Evolutionary conservation across 2,888 invertebrate genomes (phyloP), one percentile per base, ranked within the genome.

Genomic region (Petrolisthes manimaculis): DNA sequence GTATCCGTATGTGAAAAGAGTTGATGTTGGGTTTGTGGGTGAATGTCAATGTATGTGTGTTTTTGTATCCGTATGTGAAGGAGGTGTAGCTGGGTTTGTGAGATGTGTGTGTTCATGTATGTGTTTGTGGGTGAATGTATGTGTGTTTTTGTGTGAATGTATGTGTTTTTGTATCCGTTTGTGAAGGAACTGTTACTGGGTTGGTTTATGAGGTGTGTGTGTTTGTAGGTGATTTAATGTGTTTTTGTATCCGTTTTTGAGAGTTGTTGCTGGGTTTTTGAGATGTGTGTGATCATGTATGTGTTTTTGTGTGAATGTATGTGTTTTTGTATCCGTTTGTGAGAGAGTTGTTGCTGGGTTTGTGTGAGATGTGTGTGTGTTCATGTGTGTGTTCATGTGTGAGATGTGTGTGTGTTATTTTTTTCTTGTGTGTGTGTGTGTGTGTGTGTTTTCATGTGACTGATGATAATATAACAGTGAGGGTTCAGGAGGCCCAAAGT

Each of bases 221-320:
- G 61, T 61, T 61, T 61, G 61, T 18, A 3, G 9, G 61, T 61
- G 9, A 2, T 61, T 9, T 61, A 61, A 9, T 61, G 61, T 18
- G 61, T 61, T 12, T 61, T 61, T 18, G 61, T 61, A 18, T 9
- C 18, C 9, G 61, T 61, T 12, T 61, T 1, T 61, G 61, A 12
- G 12, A 12, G 9, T 61, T 18, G 61, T 1, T 12, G 18, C 1
- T 74, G 74, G 18, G 74, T 74, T 8, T 18, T 3, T 12, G 74
- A 18, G 24, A 51, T 37, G 77, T 77, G 77, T 77, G 5, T 77
- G 77, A 54, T 24, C 14, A 8, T 77, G 77, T 77, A 51, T 77
- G 77, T 37, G 24, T 77, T 6, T 77, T 24, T 77, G 77, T 37
- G 77, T 77, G 77, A 37, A 51, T 21, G 77, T 21, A 51, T 61